phyloP scores from a whole-genome alignment of 2,113 vertebrate genomes.

The Galbula dea region DNA sequence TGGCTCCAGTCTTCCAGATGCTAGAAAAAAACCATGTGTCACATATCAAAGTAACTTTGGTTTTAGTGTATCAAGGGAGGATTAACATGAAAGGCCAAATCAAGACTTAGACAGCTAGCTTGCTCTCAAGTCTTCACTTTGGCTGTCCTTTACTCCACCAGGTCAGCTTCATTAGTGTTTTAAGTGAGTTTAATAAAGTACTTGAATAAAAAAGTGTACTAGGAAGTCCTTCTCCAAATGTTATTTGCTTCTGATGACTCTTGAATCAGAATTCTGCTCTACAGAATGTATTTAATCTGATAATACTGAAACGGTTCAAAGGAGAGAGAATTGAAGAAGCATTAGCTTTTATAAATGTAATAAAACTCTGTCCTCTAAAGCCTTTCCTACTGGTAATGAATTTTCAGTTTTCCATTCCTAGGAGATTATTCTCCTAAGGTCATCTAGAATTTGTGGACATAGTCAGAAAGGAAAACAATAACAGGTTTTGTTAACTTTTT shows the following conservation, averaged over 20 bases:
- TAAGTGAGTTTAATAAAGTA: neutral
- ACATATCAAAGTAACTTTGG: neutral
- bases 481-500: neutral
- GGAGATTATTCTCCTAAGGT: slow-evolving; percentile 33
- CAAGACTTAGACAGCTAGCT: neutral
- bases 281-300: slow-evolving; percentile 30
- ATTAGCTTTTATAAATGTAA: slow-evolving; percentile 57
- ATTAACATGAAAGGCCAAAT: neutral
- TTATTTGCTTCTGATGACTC: slow-evolving; percentile 15
- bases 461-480: neutral
- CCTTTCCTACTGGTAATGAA: slow-evolving; percentile 26
- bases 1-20: neutral
- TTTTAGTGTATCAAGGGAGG: neutral
- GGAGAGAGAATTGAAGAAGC: slow-evolving; percentile 26
- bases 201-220: slow-evolving; percentile 1
- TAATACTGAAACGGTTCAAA: slow-evolving; percentile 10
- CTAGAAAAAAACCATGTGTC: neutral
- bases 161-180: neutral
- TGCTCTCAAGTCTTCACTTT: neutral
- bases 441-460: neutral
- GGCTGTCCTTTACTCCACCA: neutral
- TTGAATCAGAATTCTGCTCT: slow-evolving; percentile 13
- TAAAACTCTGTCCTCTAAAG: slow-evolving; percentile 40
- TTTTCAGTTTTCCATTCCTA: slow-evolving; percentile 20
- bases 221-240: slow-evolving; percentile 12